Conservation (phyloP, 2,888 invertebrate species). For the Trachelus stipa region DNA sequence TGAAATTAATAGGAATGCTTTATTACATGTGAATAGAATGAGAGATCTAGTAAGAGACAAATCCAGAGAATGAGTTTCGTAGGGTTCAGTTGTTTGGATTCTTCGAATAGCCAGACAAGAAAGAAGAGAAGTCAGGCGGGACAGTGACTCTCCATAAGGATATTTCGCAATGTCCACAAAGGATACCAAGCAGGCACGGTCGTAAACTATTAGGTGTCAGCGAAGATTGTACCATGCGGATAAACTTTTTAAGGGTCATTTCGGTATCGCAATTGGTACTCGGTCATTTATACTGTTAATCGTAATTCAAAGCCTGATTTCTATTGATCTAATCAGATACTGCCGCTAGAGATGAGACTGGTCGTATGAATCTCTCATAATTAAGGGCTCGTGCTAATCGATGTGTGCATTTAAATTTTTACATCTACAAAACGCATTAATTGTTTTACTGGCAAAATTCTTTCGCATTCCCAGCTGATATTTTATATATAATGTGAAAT, state of each 20-base stretch:
- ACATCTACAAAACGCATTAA: neutral
- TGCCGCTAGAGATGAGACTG: neutral
- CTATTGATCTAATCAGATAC: too few relatives aligned
- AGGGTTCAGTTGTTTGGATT: constrained; percentile 26
- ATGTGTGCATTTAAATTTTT: neutral
- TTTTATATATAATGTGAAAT: too few relatives aligned
- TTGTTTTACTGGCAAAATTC: too few relatives aligned
- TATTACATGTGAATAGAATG: constrained; percentile 3
- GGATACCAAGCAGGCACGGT: constrained; percentile 28
- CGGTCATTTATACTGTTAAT: neutral
- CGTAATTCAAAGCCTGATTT: too few relatives aligned
- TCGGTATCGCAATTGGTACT: neutral
- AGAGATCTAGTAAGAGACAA: neutral
- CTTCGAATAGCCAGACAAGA: constrained; percentile 45
- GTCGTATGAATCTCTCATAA: neutral
- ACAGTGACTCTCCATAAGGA: constrained; percentile 19
- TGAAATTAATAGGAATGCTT: constrained; percentile 6
- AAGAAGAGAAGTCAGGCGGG: constrained; percentile 24
- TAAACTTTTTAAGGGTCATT: neutral
- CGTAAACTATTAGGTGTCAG: neutral
- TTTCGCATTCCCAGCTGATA: too few relatives aligned
- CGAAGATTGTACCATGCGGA: neutral
- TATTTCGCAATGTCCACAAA: constrained; percentile 43
- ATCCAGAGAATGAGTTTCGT: too few relatives aligned
- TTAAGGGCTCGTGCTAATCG: neutral